Conservation (phyloP, 2,888 invertebrate species). For the Anthophora plumipes region DNA sequence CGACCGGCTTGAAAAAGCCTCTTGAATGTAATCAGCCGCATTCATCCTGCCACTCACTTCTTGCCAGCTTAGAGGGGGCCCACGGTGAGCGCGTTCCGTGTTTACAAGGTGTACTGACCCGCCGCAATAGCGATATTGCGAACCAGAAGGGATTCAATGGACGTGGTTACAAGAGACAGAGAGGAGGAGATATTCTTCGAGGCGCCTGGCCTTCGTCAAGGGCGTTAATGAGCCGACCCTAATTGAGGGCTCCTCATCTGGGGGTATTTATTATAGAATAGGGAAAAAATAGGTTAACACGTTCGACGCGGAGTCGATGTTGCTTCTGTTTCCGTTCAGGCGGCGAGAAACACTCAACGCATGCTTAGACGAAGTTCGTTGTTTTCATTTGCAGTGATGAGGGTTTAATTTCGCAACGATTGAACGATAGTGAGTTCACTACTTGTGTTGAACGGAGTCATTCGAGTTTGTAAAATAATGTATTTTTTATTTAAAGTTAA, state of each 20-base stretch:
- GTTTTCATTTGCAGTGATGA: too few species aligned
- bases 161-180: conserved; percentile 28
- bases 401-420: too few species aligned
- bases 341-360: too few species aligned
- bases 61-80: conserved; percentile 62
- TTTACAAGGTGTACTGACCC: conserved; percentile 69
- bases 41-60: conserved; percentile 71
- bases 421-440: too few species aligned
- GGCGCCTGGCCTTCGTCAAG: conserved; percentile 42
- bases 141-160: conserved; percentile 49
- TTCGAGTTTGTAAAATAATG: too few species aligned
- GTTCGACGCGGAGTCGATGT: too few species aligned
- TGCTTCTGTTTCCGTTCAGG: too few species aligned
- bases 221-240: conserved; percentile 32
- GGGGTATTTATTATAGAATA: too few species aligned
- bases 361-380: too few species aligned
- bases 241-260: not conserved
- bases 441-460: too few species aligned
- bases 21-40: conserved; percentile 72
- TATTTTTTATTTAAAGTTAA: too few species aligned
- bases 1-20: conserved; percentile 61
- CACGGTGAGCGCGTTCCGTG: conserved; percentile 54
- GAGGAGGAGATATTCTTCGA: not conserved
- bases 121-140: conserved; percentile 63
- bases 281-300: too few species aligned